Conservation (phyloP, 1,140 invertebrate genomes). For the Pseudomyrmex flavicornis region DNA sequence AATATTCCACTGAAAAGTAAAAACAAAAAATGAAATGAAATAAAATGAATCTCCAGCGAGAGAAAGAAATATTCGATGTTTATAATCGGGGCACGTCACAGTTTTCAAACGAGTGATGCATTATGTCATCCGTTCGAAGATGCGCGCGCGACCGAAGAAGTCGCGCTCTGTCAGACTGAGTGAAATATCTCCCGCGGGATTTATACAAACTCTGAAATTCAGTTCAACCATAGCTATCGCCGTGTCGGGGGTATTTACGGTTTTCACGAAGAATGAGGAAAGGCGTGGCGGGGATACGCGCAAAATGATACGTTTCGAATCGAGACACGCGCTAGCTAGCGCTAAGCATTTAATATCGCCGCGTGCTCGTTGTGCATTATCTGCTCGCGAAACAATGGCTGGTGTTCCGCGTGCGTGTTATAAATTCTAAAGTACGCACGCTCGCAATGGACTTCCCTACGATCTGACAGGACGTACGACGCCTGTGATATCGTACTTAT, state of each 20-base stretch:
- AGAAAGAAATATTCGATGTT: background rate
- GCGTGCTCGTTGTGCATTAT: background rate
- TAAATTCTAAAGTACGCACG: conserved; percentile 12
- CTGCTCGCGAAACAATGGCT: conserved; percentile 16
- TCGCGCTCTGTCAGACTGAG: conserved; percentile 30
- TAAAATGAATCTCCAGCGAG: background rate
- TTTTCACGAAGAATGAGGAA: conserved; percentile 18
- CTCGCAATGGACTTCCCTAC: background rate
- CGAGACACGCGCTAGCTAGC: background rate
- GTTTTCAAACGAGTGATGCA: conserved; percentile 16
- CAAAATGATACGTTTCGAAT: conserved; percentile 34
- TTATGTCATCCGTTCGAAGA: conserved; percentile 33
- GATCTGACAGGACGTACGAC: background rate
- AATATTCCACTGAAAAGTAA: no score
- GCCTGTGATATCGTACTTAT: conserved; percentile 5
- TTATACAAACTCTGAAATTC: conserved; percentile 50
- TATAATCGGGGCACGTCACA: background rate
- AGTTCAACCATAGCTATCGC: conserved; percentile 29
- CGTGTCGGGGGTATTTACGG: conserved; percentile 28
- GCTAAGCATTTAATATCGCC: conserved; percentile 50
- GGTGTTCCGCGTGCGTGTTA: conserved; percentile 6
- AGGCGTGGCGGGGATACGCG: conserved; percentile 16
- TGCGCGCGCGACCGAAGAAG: conserved; percentile 16
- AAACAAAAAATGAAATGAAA: background rate
- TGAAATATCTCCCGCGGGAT: conserved; percentile 60